Conservation (phyloP, 1,140 invertebrate species). For the Apocrypta bakeri region DNA sequence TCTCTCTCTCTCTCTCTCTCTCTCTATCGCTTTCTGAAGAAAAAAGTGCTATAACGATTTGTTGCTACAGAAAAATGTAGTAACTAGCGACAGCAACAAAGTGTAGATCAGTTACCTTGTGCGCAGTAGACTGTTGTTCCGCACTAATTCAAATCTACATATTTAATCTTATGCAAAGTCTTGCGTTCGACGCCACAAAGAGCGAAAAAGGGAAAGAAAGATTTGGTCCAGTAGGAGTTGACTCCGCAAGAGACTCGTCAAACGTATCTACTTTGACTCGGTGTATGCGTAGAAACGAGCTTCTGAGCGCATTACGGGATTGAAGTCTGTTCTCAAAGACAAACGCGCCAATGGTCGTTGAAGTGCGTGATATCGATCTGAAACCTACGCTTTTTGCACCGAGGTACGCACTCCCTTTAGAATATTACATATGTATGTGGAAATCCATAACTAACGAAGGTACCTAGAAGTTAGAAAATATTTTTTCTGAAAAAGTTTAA, state of each 20-base stretch:
- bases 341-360: background rate
- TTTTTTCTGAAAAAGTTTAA: no score
- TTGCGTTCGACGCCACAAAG: conserved; percentile 54
- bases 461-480: no score
- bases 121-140: conserved; percentile 56
- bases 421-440: no score
- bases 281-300: background rate
- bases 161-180: conserved; percentile 71
- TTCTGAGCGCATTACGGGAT: conserved; percentile 21
- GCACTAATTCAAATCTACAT: conserved; percentile 72
- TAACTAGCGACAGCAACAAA: background rate
- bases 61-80: no score
- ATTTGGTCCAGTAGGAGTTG: conserved; percentile 15
- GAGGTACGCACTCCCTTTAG: no score
- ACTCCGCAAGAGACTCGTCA: conserved; percentile 42
- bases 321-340: conserved; percentile 20
- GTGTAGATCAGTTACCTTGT: background rate
- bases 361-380: no score
- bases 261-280: background rate
- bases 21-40: background rate
- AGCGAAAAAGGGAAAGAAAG: conserved; percentile 22
- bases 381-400: no score
- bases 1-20: background rate
- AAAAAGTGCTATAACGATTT: no score
- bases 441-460: no score